phyloP scores from a whole-genome alignment of 2,113 vertebrate genomes.

The Dunckerocampus dactyliophorus region DNA sequence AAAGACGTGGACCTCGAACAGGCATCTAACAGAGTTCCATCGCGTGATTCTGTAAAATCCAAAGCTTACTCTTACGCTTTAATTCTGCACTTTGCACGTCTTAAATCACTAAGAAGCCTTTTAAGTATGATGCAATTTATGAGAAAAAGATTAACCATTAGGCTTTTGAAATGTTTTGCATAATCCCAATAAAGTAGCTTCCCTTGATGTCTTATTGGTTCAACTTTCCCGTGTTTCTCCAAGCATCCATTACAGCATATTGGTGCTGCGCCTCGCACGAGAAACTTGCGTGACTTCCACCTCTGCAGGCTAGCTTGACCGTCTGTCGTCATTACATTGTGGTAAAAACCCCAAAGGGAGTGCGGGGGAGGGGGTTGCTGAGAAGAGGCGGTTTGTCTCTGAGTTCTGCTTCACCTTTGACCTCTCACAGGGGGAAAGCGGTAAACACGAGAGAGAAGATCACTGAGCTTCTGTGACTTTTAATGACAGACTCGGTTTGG shows the following conservation, averaged over 20 bases:
- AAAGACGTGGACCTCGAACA: not conserved
- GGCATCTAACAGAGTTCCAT: not conserved
- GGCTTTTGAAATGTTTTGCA: slow-evolving; percentile 1
- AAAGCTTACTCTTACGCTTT: too few species aligned
- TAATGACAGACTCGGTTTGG: slow-evolving; percentile 81
- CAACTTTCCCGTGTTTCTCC: slow-evolving; percentile 3
- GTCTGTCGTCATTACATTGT: slow-evolving; percentile 71
- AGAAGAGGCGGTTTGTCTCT: slow-evolving; percentile 64
- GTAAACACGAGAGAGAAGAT: slow-evolving; percentile 73
- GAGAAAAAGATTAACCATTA: not conserved
- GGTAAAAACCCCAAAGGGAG: slow-evolving; percentile 73
- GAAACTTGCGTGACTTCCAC: slow-evolving; percentile 58
- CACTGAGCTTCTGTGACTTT: slow-evolving; percentile 81
- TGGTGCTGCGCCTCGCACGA: slow-evolving; percentile 9
- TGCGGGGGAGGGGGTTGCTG: slow-evolving; percentile 27
- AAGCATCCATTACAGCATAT: not conserved
- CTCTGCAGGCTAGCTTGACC: slow-evolving; percentile 59
- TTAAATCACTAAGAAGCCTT: not conserved
- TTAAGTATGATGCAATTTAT: not conserved
- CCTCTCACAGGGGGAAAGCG: slow-evolving; percentile 64
- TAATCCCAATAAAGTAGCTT: slow-evolving; percentile 1
- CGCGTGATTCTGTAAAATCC: not conserved
- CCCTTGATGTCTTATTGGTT: slow-evolving; percentile 1
- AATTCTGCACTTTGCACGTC: not conserved
- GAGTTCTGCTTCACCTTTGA: slow-evolving; percentile 70